Conservation (phyloP, 2,113 vertebrate genomes). For the Pitta sordida region DNA sequence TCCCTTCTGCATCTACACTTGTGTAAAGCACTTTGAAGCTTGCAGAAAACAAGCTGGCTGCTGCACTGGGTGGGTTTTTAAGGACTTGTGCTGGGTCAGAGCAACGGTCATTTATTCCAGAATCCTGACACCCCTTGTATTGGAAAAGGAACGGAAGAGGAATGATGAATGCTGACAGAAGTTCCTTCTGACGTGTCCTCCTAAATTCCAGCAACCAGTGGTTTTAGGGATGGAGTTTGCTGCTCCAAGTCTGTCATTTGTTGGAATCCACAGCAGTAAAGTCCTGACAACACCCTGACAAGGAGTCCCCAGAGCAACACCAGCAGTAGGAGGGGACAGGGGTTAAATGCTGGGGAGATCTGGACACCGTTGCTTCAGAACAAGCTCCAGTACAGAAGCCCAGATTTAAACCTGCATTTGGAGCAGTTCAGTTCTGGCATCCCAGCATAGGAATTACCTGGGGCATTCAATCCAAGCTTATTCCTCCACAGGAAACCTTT, state of each 20-base stretch:
- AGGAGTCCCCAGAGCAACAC: background rate
- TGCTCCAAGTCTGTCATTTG: background rate
- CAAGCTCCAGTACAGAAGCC: background rate
- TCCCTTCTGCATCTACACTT: background rate
- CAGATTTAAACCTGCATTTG: background rate
- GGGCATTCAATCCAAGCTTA: background rate
- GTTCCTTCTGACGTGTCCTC: background rate
- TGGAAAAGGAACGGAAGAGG: background rate
- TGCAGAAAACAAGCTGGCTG: background rate
- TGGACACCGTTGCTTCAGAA: background rate
- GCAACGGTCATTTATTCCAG: background rate
- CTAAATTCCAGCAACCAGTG: background rate
- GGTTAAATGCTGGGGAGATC: background rate
- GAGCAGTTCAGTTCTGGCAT: background rate
- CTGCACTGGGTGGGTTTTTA: background rate
- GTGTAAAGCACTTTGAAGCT: background rate
- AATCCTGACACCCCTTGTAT: background rate
- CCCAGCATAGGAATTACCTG: background rate
- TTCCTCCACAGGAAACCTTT: background rate
- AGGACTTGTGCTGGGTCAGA: background rate
- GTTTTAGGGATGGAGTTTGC: background rate
- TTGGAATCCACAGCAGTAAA: background rate
- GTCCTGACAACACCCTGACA: background rate
- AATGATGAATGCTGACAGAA: background rate
- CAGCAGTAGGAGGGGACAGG: background rate